A percentile compares a stretch with the other conserved stretches of the same genome.
phyloP scores from a whole-genome alignment of 2,797 vertebrate species.

The Chrysocyon brachyurus region DNA sequence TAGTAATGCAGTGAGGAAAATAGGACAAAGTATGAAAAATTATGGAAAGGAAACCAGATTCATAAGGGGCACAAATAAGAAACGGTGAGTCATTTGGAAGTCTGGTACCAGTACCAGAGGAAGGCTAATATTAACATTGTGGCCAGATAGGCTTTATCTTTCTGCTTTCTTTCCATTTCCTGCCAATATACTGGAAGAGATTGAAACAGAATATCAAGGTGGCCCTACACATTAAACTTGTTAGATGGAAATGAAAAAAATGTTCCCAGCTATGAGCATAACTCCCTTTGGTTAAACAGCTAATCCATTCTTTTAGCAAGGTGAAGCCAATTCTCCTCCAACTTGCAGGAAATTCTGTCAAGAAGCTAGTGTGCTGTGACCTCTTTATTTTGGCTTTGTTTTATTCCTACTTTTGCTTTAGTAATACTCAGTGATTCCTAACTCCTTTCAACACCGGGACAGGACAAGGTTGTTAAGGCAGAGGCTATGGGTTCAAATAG shows the following conservation, averaged over 20 bases:
- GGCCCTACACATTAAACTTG: constrained; percentile 29
- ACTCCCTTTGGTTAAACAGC: constrained; percentile 58
- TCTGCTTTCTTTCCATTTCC: constrained; percentile 65
- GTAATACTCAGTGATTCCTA: constrained; percentile 40
- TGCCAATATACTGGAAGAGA: constrained; percentile 2
- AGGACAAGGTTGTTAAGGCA: constrained; percentile 38
- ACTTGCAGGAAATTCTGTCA: constrained; percentile 46
- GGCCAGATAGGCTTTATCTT: constrained; percentile 51
- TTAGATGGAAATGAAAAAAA: constrained; percentile 43
- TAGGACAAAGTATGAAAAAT: constrained; percentile 39
- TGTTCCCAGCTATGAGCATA: constrained; percentile 37
- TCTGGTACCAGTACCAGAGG: background rate
- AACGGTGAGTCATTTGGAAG: constrained; percentile 26
- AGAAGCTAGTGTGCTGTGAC: constrained; percentile 44
- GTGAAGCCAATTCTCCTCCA: background rate
- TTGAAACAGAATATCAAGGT: constrained; percentile 58
- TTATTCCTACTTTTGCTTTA: constrained; percentile 64
- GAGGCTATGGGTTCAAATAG: constrained; percentile 1
- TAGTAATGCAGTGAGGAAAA: constrained; percentile 35
- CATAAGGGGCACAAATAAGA: background rate
- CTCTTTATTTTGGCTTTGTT: constrained; percentile 63
- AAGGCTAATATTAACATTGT: background rate
- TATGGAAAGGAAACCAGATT: constrained; percentile 34
- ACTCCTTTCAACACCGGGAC: background rate
- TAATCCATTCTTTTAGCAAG: constrained; percentile 57